phyloP scores from a whole-genome alignment of 2,113 vertebrate species.

The Pitta sordida region DNA sequence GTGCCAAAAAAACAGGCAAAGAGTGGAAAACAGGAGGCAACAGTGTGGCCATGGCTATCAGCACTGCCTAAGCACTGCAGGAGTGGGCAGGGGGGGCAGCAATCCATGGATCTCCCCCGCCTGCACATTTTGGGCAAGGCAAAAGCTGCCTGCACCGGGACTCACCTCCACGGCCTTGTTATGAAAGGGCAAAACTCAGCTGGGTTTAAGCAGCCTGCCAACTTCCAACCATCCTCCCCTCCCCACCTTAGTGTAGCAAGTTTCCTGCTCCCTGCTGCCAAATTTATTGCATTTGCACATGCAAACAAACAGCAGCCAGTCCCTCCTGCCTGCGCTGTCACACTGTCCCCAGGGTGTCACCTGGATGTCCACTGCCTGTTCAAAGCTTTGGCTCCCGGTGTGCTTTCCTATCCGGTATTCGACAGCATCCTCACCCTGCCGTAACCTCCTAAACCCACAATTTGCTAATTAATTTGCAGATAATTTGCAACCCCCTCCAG shows the following conservation, averaged over 20 bases:
- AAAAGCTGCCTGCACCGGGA: neutral
- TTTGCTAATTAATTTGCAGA: neutral
- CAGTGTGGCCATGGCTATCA: accelerated
- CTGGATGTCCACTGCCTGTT: neutral
- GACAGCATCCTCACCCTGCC: neutral
- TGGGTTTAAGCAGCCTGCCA: neutral
- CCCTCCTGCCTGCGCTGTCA: neutral
- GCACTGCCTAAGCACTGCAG: neutral
- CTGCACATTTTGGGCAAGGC: neutral
- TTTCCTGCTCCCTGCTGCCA: neutral
- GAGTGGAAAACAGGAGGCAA: neutral
- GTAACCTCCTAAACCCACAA: neutral
- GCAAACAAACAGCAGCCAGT: neutral
- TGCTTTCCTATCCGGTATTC: neutral
- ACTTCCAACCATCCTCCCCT: neutral
- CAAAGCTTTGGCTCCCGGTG: neutral
- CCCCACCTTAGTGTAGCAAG: neutral
- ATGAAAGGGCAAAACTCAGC: neutral
- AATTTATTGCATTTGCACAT: neutral
- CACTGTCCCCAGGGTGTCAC: neutral
- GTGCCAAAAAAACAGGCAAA: neutral
- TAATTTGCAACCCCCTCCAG: neutral
- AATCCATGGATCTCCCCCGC: accelerated
- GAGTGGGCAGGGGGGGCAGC: neutral
- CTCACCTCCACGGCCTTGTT: neutral